These are phyloP conservation scores for Gryllus longicercus DNA, from an alignment of 2,888 invertebrate genomes.

Conservation along the genomic window DNA sequence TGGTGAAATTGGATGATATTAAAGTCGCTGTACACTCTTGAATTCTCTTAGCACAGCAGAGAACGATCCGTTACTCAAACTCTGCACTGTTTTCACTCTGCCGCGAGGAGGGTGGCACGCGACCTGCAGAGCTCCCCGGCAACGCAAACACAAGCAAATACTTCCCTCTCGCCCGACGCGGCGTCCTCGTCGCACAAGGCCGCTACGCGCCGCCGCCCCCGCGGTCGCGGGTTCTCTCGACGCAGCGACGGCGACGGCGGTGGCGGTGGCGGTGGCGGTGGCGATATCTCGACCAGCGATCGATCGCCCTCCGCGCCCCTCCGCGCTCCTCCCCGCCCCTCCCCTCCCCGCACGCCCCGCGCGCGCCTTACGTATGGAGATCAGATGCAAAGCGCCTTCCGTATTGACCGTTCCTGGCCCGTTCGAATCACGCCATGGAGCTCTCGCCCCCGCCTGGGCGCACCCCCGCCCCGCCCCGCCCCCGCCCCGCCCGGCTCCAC, in stretches of 20 bases:
- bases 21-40: too few relatives aligned
- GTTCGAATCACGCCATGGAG: constrained; percentile 4
- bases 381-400: constrained; percentile 10
- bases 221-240: not conserved
- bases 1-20: too few relatives aligned
- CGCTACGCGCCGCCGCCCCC: not conserved
- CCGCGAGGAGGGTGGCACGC: too few relatives aligned
- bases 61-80: too few relatives aligned
- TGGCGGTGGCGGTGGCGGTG: not conserved
- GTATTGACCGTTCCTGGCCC: constrained; percentile 9
- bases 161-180: too few relatives aligned
- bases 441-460: not conserved
- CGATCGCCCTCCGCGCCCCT: not conserved
- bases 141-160: too few relatives aligned
- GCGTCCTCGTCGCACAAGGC: not conserved
- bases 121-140: too few relatives aligned
- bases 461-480: too few relatives aligned
- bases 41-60: too few relatives aligned
- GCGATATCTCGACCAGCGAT: not conserved
- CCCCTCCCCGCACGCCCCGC: not conserved
- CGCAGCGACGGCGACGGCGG: not conserved
- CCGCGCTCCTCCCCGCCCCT: not conserved
- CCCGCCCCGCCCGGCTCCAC: too few relatives aligned
- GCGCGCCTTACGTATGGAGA: not conserved
- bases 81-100: too few relatives aligned